Percentiles rank a stretch among this genome's conserved stretches.
Conservation (phyloP, 64 coral and sea anemone genomes). For the Hydrozoanthus tunicans region DNA sequence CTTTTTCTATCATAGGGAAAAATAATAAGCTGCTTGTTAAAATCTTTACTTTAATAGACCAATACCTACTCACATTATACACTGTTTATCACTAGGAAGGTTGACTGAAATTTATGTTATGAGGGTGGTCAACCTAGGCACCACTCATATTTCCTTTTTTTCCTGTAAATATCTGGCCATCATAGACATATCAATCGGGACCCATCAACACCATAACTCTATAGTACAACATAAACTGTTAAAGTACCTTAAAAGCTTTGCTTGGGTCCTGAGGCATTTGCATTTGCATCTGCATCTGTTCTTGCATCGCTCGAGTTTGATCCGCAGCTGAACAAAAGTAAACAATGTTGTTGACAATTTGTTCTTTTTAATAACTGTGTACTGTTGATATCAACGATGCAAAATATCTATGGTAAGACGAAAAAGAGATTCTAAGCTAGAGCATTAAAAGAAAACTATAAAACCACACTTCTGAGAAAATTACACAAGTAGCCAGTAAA, state of each 20-base stretch:
- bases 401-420: not conserved
- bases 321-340: slow-evolving; percentile 77
- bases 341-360: not conserved
- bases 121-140: too few species aligned
- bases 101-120: too few species aligned
- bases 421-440: not conserved
- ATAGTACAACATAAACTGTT: not conserved
- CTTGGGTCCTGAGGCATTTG: slow-evolving; percentile 99
- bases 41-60: too few species aligned
- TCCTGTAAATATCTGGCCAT: too few species aligned
- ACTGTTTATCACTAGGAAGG: too few species aligned
- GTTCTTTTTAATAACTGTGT: not conserved
- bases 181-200: too few species aligned
- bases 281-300: slow-evolving; percentile 99
- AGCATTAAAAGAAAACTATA: not conserved
- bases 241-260: slow-evolving; percentile 94
- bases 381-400: not conserved
- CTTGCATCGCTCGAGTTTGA: slow-evolving; percentile 97
- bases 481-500: too few species aligned
- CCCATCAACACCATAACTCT: too few species aligned
- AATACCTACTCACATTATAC: too few species aligned
- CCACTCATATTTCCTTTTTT: too few species aligned
- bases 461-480: not conserved
- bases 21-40: too few species aligned
- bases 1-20: too few species aligned